Evolutionary conservation across 2,888 invertebrate genomes (phyloP).

Genomic region (Ryuthela nishihirai): DNA sequence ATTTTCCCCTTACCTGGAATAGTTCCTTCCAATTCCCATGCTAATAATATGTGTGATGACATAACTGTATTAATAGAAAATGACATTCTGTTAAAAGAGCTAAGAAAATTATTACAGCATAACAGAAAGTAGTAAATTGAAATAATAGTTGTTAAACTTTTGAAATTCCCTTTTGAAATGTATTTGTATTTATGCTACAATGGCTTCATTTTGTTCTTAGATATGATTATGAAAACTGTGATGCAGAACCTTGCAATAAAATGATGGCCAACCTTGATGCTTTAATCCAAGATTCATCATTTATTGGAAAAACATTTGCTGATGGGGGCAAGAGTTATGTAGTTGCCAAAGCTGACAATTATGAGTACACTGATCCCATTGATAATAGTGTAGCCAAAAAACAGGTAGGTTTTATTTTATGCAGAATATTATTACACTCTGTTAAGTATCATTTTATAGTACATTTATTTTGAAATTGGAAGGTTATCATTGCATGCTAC

Average conservation of each 20-base stretch:
- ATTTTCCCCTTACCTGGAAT: no score
- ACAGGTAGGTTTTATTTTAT: constrained; percentile 60
- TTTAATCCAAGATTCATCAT: constrained; percentile 59
- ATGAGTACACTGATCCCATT: constrained; percentile 92
- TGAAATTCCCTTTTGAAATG: background rate
- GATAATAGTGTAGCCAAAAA: constrained; percentile 85
- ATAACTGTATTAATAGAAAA: no score
- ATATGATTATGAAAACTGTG: constrained; percentile 97
- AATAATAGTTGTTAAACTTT: no score
- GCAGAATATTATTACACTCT: constrained; percentile 4
- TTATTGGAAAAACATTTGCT: constrained; percentile 51
- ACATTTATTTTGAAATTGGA: no score
- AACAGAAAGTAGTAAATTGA: no score
- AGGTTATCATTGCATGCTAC: no score
- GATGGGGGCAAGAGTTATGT: constrained; percentile 61
- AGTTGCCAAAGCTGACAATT: constrained; percentile 83
- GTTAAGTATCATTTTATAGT: constrained; percentile 2
- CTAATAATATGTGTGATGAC: no score
- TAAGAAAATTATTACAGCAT: no score
- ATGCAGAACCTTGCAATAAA: constrained; percentile 76
- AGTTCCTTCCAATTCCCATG: no score
- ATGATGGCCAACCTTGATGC: constrained; percentile 82
- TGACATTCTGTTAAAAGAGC: no score
- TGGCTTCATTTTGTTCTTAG: constrained; percentile 53
- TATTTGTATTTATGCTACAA: background rate